Conservation (phyloP, 1,140 invertebrate genomes). For the Frieseomelitta varia region DNA sequence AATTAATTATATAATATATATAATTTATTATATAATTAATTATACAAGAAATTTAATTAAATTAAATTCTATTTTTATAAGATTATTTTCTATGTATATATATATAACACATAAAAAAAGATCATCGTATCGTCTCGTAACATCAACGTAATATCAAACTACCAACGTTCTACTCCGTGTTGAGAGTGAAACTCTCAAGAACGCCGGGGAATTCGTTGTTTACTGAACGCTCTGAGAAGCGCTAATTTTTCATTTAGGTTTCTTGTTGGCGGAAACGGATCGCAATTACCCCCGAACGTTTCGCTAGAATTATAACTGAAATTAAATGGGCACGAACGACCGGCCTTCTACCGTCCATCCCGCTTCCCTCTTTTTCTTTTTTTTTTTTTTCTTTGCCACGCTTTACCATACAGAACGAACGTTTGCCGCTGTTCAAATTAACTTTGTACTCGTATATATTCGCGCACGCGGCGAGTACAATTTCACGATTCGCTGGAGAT, state of each 20-base stretch:
- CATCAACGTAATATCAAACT: neutral
- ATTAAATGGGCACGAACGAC: neutral
- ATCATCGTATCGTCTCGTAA: neutral
- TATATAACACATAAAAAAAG: too few relatives aligned
- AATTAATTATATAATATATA: too few relatives aligned
- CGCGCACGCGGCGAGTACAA: too few relatives aligned
- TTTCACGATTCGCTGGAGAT: neutral
- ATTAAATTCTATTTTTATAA: too few relatives aligned
- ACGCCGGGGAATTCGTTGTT: too few relatives aligned
- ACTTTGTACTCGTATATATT: neutral
- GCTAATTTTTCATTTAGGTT: neutral
- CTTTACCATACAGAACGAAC: neutral
- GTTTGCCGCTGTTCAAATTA: neutral
- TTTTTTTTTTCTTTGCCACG: too few relatives aligned
- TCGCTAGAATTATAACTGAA: neutral
- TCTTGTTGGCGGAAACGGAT: neutral
- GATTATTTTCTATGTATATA: too few relatives aligned
- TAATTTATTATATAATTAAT: too few relatives aligned
- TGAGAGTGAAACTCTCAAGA: neutral
- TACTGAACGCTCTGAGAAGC: too few relatives aligned
- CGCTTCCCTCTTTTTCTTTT: neutral
- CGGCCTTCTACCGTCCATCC: neutral
- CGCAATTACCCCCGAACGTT: neutral
- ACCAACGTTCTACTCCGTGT: neutral
- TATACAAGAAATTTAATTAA: too few relatives aligned